Conservation (phyloP, 2,888 invertebrate species). For the Agrilus mali region DNA sequence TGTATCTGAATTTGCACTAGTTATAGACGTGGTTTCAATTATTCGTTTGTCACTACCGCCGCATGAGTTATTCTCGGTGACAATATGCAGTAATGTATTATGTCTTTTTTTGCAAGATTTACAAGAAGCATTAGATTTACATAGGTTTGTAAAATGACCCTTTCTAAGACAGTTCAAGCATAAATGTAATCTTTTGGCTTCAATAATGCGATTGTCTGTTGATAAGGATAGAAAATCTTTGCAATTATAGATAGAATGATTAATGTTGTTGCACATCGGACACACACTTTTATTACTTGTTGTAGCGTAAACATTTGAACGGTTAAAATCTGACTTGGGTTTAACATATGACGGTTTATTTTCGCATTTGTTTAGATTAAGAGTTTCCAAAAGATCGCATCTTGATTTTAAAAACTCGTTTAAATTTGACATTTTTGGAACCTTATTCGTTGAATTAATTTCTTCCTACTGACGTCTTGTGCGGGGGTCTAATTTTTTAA, state of each 20-base stretch:
- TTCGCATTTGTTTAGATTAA: not conserved
- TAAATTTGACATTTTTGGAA: not conserved
- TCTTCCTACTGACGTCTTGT: slow-evolving; percentile 1
- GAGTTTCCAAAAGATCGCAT: not conserved
- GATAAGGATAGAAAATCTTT: slow-evolving; percentile 3
- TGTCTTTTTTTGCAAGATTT: slow-evolving; percentile 9
- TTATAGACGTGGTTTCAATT: not conserved
- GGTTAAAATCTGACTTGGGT: too few species aligned
- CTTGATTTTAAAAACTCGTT: not conserved
- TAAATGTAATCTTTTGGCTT: slow-evolving; percentile 6
- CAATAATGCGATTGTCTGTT: slow-evolving; percentile 1
- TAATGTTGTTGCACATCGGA: too few species aligned
- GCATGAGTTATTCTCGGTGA: not conserved
- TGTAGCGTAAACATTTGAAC: too few species aligned
- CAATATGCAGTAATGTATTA: slow-evolving; percentile 9
- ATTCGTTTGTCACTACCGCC: not conserved
- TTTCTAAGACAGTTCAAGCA: slow-evolving; percentile 11
- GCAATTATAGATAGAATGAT: slow-evolving; percentile 5
- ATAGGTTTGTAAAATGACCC: slow-evolving; percentile 7
- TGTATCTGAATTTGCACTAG: not conserved
- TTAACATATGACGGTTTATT: too few species aligned
- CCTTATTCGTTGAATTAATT: too few species aligned
- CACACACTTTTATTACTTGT: too few species aligned
- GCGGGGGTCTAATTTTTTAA: not conserved
- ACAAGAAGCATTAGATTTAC: slow-evolving; percentile 7